Evolutionary conservation across 23 tunicate species (phyloP).

Genomic region (Ascidia mentula): DNA sequence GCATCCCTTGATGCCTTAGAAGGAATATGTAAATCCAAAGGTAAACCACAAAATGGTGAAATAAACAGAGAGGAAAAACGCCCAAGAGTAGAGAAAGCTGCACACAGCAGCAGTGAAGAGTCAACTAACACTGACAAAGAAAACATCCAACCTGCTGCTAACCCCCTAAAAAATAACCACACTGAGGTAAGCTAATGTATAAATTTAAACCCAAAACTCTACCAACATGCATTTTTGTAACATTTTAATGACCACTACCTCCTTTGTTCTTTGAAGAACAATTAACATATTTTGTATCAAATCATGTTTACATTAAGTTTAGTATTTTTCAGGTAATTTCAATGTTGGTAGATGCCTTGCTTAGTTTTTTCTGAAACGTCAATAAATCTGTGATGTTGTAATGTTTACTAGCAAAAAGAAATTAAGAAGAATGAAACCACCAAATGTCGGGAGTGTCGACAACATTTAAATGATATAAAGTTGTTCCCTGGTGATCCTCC

Average conservation of each 20-base stretch:
- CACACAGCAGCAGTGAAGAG: not conserved
- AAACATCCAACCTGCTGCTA: slow-evolving; percentile 14
- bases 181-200: no score
- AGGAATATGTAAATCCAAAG: not conserved
- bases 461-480: slow-evolving; percentile 58
- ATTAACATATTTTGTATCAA: no score
- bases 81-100: not conserved
- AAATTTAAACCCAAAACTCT: no score
- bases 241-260: no score
- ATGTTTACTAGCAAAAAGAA: not conserved
- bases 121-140: not conserved
- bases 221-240: no score
- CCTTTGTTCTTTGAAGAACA: no score
- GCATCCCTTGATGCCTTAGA: slow-evolving; percentile 27
- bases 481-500: slow-evolving; percentile 69
- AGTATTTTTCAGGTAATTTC: no score
- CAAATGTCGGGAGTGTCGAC: slow-evolving; percentile 76
- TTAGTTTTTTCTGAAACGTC: no score
- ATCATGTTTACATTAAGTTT: no score
- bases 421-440: slow-evolving; percentile 22
- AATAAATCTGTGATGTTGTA: no score
- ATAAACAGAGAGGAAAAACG: not conserved
- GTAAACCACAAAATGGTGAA: not conserved
- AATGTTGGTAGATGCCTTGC: no score
- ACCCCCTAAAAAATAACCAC: no score